Conservation (phyloP, 1,140 invertebrate species). For the Drosophila malerkotliana region DNA sequence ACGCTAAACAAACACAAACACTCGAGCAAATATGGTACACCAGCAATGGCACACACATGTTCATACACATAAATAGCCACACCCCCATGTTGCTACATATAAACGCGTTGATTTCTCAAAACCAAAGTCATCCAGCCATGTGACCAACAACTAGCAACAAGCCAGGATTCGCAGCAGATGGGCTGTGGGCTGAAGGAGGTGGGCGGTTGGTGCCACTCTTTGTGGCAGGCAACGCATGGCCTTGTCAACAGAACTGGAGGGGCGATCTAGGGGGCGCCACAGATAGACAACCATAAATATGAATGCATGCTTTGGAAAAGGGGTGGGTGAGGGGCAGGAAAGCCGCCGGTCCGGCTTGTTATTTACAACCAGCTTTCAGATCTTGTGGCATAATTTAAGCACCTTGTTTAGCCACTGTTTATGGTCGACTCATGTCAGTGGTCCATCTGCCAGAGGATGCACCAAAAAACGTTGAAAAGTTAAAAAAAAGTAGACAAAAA, state of each 20-base stretch:
- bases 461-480: neutral
- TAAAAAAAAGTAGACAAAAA: neutral
- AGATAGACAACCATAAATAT: slow-evolving; percentile 73
- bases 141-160: slow-evolving; percentile 75
- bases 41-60: slow-evolving; percentile 11
- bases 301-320: slow-evolving; percentile 50
- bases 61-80: slow-evolving; percentile 6
- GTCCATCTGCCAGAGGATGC: slow-evolving; percentile 50
- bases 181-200: neutral
- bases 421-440: slow-evolving; percentile 76
- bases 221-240: slow-evolving; percentile 70
- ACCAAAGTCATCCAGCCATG: slow-evolving; percentile 76
- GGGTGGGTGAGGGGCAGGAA: neutral
- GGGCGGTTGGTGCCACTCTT: slow-evolving; percentile 51
- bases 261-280: slow-evolving; percentile 1
- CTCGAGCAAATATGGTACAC: slow-evolving; percentile 26
- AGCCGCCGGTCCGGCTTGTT: slow-evolving; percentile 54
- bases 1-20: slow-evolving; percentile 66
- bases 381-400: slow-evolving; percentile 82
- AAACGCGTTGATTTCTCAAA: slow-evolving; percentile 75
- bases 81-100: slow-evolving; percentile 8
- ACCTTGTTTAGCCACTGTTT: slow-evolving; percentile 82
- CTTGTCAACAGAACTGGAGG: slow-evolving; percentile 47
- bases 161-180: slow-evolving; percentile 38
- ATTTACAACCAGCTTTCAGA: slow-evolving; percentile 78